Evolutionary conservation across 2,888 invertebrate species (phyloP).

Genomic region (Xylocampa areola): DNA sequence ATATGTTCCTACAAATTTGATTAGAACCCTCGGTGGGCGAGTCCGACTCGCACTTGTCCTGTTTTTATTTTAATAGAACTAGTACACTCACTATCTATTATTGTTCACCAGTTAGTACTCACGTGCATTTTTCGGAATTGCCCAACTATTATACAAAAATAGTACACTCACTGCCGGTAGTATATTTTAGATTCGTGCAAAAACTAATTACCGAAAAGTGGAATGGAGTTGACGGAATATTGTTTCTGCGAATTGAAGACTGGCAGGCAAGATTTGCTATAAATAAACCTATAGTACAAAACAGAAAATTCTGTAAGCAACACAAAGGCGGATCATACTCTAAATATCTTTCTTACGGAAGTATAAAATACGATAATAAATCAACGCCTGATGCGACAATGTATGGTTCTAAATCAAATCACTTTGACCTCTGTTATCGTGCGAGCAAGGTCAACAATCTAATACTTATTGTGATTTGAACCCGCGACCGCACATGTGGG

Average conservation of each 20-base stretch:
- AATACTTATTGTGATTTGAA: conserved; percentile 32
- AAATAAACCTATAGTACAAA: neutral
- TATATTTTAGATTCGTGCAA: neutral
- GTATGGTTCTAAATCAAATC: conserved; percentile 10
- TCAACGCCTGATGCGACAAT: neutral
- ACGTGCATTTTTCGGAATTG: too few relatives aligned
- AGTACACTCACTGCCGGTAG: neutral
- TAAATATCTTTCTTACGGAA: conserved; percentile 12
- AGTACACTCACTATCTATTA: too few relatives aligned
- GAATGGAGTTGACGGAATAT: neutral
- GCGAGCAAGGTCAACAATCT: conserved; percentile 34
- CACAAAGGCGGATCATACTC: neutral
- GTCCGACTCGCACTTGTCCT: too few relatives aligned
- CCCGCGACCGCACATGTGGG: conserved; percentile 5
- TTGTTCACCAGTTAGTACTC: too few relatives aligned
- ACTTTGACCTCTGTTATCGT: conserved; percentile 28
- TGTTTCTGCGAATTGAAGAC: neutral
- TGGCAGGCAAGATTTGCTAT: conserved; percentile 6
- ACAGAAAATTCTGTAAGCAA: neutral
- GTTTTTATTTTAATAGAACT: too few relatives aligned
- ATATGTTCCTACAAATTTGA: too few relatives aligned
- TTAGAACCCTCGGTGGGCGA: too few relatives aligned
- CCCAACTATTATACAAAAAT: too few relatives aligned
- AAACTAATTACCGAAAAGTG: neutral
- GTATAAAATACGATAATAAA: neutral